These are phyloP conservation scores for Danaus chrysippus DNA, from an alignment of 2,888 invertebrate species.

Conservation along the genomic window DNA sequence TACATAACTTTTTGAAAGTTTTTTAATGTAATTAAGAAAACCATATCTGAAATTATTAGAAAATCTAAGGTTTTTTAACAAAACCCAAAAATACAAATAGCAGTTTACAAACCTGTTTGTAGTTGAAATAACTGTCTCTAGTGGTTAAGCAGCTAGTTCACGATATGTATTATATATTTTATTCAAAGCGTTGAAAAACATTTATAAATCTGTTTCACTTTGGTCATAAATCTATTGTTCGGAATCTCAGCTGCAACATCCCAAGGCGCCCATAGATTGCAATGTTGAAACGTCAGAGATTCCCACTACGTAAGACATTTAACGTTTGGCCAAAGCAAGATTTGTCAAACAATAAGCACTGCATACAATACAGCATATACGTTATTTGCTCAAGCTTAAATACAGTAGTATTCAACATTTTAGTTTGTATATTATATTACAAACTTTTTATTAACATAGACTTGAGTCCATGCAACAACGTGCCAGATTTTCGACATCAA, in stretches of 20 bases:
- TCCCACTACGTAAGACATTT: conserved; percentile 20
- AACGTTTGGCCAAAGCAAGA: conserved; percentile 17
- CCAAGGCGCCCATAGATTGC: conserved; percentile 72
- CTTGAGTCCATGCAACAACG: too few relatives aligned
- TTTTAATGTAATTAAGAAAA: too few relatives aligned
- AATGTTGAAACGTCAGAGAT: conserved; percentile 57
- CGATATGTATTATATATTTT: not conserved
- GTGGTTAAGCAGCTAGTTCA: too few relatives aligned
- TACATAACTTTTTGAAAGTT: conserved; percentile 14
- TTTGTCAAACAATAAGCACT: not conserved
- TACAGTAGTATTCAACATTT: too few relatives aligned
- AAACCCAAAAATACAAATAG: too few relatives aligned
- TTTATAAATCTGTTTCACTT: conserved; percentile 22
- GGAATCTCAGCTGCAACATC: conserved; percentile 68
- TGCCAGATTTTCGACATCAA: not conserved
- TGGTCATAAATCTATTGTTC: conserved; percentile 66
- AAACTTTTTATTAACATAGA: too few relatives aligned
- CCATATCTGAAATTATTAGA: too few relatives aligned
- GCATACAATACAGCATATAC: not conserved
- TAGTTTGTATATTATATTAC: too few relatives aligned
- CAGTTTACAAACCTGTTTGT: too few relatives aligned
- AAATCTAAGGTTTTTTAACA: too few relatives aligned
- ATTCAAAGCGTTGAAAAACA: conserved; percentile 8
- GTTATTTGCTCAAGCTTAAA: too few relatives aligned
- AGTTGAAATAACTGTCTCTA: too few relatives aligned